phyloP scores from a whole-genome alignment of 2,113 vertebrate species.

The Malaclemys terrapin region DNA sequence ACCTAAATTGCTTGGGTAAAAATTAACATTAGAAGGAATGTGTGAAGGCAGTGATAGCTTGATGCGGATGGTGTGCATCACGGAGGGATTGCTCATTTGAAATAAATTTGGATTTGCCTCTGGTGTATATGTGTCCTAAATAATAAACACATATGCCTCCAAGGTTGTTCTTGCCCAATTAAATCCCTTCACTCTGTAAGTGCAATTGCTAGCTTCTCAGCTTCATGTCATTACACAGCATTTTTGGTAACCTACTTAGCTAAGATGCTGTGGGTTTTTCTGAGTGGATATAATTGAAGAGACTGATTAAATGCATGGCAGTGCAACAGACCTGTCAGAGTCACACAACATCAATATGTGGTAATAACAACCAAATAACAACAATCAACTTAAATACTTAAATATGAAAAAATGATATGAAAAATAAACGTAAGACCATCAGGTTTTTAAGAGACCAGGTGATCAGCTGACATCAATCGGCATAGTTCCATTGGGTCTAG shows the following conservation, averaged over 20 bases:
- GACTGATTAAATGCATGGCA: not conserved
- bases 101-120: conserved; percentile 15
- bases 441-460: not conserved
- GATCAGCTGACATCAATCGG: not conserved
- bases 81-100: not conserved
- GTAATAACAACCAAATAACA: not conserved
- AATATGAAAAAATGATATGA: not conserved
- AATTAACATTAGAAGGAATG: not conserved
- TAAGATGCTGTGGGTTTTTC: not conserved
- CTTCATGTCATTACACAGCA: not conserved
- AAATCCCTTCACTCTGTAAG: not conserved
- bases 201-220: conserved; percentile 21
- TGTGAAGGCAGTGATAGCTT: not conserved
- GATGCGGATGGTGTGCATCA: not conserved
- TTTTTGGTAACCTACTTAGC: conserved; percentile 52
- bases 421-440: not conserved
- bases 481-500: not conserved
- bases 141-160: conserved; percentile 47
- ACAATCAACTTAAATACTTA: not conserved
- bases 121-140: conserved; percentile 16
- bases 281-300: conserved; percentile 32
- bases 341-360: not conserved
- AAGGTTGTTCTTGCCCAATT: conserved; percentile 26
- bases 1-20: not conserved
- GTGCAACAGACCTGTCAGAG: not conserved